phyloP scores from a whole-genome alignment of 2,888 invertebrate species.

The Meganola albula region DNA sequence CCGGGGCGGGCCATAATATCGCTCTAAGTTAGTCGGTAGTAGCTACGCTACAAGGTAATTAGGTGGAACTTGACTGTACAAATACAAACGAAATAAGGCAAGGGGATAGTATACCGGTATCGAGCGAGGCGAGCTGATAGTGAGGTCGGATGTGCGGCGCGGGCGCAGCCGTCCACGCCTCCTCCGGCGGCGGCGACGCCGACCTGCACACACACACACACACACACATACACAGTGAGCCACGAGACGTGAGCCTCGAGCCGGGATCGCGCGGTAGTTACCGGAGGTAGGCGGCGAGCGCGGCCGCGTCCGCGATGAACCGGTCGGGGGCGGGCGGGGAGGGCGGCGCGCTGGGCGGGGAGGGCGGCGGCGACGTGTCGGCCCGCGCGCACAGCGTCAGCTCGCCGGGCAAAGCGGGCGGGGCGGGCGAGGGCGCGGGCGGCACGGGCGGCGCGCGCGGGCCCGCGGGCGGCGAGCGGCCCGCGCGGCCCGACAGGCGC shows the following conservation, averaged over 20 bases:
- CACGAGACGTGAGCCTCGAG: slow-evolving; percentile 14
- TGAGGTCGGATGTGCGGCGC: slow-evolving; percentile 2
- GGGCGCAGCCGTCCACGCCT: slow-evolving; percentile 32
- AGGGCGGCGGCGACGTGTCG: slow-evolving; percentile 5
- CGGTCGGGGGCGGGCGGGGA: slow-evolving; percentile 26
- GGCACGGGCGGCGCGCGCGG: slow-evolving; percentile 8
- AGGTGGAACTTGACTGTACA: no score
- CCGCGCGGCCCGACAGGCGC: slow-evolving; percentile 5
- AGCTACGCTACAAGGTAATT: no score
- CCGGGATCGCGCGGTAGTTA: slow-evolving; percentile 51
- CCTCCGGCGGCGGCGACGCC: background rate
- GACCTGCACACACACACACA: background rate
- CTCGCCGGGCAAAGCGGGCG: slow-evolving; percentile 11
- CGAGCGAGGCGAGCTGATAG: slow-evolving; percentile 73
- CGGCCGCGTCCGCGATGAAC: slow-evolving; percentile 35
- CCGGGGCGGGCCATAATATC: no score
- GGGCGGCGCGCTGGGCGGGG: slow-evolving; percentile 43
- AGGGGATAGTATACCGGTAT: slow-evolving; percentile 4
- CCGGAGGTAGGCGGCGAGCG: slow-evolving; percentile 77
- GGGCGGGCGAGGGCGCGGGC: slow-evolving; percentile 5
- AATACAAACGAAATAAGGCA: no score
- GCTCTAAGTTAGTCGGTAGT: no score
- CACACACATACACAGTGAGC: background rate
- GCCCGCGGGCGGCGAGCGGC: background rate
- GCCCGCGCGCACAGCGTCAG: slow-evolving; percentile 2